Evolutionary conservation across 1,140 invertebrate genomes (phyloP), one percentile per base, ranked within the genome.

Genomic region (Stenopsyche tienmushanensis): DNA sequence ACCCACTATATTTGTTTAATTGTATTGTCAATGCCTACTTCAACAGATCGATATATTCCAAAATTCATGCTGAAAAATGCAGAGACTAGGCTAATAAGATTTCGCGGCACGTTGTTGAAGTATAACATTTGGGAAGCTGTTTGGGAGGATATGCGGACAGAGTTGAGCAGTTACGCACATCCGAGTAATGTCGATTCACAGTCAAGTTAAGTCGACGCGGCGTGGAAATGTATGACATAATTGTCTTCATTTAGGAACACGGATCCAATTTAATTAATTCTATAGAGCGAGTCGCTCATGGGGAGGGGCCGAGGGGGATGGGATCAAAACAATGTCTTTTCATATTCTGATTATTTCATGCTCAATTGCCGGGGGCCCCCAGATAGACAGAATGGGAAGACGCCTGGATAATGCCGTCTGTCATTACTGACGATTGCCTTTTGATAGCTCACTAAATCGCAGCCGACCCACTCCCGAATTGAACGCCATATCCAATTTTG

Each of bases 181-280:
- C 29, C 29, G 29, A 34, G 29, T 7, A 7, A 5, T 34, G 29
- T n/a, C n/a, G n/a, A n/a, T n/a, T n/a, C n/a, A n/a, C n/a, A n/a
- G n/a, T n/a, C n/a, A n/a, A n/a, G n/a, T n/a, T n/a, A n/a, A n/a
- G n/a, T n/a, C n/a, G n/a, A n/a, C n/a, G 29, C 29, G 29, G 29
- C 5, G 29, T 13, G 13, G 29, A 20, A 47, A 18, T 5, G 17
- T 47, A 15, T 18, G 8, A 15, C 18, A 47, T 47, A 47, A 47
- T 47, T 47, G 44, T 47, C 44, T 47, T 47, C 44, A 20, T 47
- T 47, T 47, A 20, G 44, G 17, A 47, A 20, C 44, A 20, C 44
- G 10, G 44, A 13, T 47, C 44, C 44, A 47, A 47, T 47, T 47
- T 47, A 47, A 47, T 47, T 47, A 47, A 47, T 47, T 47, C 18